Conservation (phyloP, 2,797 vertebrate genomes). For the Pangasius macronema region DNA sequence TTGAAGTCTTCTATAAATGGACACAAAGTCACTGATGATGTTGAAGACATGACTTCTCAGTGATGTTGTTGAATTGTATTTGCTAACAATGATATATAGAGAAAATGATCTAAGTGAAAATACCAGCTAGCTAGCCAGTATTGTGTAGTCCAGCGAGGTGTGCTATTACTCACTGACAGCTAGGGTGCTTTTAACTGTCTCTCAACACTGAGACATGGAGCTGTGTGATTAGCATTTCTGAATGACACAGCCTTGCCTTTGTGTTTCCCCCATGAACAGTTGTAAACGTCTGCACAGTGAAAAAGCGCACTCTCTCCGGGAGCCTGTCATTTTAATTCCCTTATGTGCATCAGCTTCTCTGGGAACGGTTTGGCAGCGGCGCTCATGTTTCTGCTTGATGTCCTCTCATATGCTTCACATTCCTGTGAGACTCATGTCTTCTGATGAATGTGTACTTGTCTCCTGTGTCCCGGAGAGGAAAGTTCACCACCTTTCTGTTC, state of each 20-base stretch:
- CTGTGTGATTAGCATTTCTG: constrained; percentile 35
- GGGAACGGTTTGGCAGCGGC: constrained; percentile 24
- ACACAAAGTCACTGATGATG: background rate
- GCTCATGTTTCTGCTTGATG: constrained; percentile 16
- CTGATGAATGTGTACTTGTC: background rate
- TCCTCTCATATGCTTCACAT: constrained; percentile 14
- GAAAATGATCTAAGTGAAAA: background rate
- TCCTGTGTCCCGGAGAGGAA: background rate
- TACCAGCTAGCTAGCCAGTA: background rate
- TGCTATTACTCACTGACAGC: constrained; percentile 25
- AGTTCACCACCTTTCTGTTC: constrained; percentile 14
- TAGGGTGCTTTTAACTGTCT: constrained; percentile 32
- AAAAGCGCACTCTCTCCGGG: constrained; percentile 19
- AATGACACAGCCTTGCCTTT: constrained; percentile 29
- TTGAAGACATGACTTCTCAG: background rate
- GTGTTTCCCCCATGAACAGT: constrained; percentile 33
- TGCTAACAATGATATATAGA: background rate
- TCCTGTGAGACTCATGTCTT: constrained; percentile 30
- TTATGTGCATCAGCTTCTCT: constrained; percentile 10
- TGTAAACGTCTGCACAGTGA: constrained; percentile 22
- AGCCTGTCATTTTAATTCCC: constrained; percentile 46
- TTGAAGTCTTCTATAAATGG: background rate
- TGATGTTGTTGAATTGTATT: background rate
- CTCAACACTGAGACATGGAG: constrained; percentile 3
- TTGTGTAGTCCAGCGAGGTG: constrained; percentile 16